Base-by-base conservation (phyloP, 2,888 invertebrate genomes). In the Standfussiana lucernea region DNA sequence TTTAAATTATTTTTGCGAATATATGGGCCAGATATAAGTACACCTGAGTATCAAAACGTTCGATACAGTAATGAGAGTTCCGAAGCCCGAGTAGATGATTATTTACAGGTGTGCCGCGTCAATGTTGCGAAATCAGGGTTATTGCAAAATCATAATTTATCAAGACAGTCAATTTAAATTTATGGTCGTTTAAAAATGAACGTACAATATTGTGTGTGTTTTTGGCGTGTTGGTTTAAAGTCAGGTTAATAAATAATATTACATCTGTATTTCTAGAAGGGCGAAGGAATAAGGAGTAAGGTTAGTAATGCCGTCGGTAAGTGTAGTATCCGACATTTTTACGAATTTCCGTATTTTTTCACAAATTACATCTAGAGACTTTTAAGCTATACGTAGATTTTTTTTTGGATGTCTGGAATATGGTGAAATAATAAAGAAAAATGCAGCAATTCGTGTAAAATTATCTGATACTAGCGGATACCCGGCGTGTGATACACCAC, bases 1-100 rank as follows among this genome's bases (percentile, higher is more conserved):
- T 59, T 50, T 8, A 10, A 21, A 18, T 35, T 6, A 0, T 21
- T 59, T 32, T 62, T 21, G 1, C 3, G 1, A 28, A 13, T 5
- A 18, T 0, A n/a, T 28, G 2, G 8, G 15, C 18, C 21, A 45
- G 3, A 15, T 24, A 11, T 13, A n/a, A 32, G 42, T 24, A 80
- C 85, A 35, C 1, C 65, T 80, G 53, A 0, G 28, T 53, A 1
- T 32, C 21, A 45, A 35, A 45, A 69, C 74, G 59, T 28, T 18
- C 42, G 35, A 61, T 10, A 18, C 8, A 18, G 40, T 24, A 84
- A 70, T 86, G 75, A 45, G 62, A 21, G n/a, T 5, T 35, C 65
- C 69, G 64, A 71, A 68, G 65, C 24, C 6, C 10, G 32, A 13
- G 15, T 77, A 6, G n/a, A 32, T n/a, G 37, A 66, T 61, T 69